phyloP scores from a whole-genome alignment of 2,797 vertebrate species.

The Luscinia luscinia region DNA sequence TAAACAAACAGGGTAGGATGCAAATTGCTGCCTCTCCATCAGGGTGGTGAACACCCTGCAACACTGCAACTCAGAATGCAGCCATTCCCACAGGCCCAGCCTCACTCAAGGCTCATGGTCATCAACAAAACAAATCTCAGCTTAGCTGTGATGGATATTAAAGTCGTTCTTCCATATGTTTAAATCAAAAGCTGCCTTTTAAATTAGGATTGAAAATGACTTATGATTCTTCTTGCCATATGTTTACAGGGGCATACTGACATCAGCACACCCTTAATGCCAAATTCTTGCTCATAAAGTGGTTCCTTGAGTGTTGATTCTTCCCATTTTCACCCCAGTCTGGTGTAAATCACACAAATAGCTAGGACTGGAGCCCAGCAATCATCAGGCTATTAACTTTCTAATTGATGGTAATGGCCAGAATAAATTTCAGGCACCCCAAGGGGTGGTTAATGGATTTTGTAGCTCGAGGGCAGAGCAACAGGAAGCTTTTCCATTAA shows the following conservation, averaged over 20 bases:
- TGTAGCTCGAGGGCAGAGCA: conserved; percentile 49
- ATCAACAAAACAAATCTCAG: neutral
- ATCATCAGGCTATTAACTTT: conserved; percentile 63
- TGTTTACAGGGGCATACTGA: neutral
- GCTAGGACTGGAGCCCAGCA: conserved; percentile 37
- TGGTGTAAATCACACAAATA: conserved; percentile 60
- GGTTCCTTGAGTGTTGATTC: neutral
- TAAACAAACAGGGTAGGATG: neutral
- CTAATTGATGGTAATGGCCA: conserved; percentile 64
- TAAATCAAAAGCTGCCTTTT: conserved; percentile 14
- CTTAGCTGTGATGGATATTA: neutral
- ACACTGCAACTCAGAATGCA: neutral
- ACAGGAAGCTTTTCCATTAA: conserved; percentile 46
- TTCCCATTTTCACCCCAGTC: neutral
- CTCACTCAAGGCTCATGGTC: neutral
- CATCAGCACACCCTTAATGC: neutral
- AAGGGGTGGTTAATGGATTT: conserved; percentile 64
- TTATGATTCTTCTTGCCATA: neutral
- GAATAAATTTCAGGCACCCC: conserved; percentile 64
- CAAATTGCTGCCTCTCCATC: neutral
- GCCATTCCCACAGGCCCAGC: neutral
- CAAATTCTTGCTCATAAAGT: conserved; percentile 20
- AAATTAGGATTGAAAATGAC: neutral
- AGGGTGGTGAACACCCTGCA: neutral
- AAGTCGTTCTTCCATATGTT: neutral